Evolutionary conservation across 2,888 invertebrate species (phyloP), one percentile per base, ranked within the genome.

Genomic region (Orchestes rusci): DNA sequence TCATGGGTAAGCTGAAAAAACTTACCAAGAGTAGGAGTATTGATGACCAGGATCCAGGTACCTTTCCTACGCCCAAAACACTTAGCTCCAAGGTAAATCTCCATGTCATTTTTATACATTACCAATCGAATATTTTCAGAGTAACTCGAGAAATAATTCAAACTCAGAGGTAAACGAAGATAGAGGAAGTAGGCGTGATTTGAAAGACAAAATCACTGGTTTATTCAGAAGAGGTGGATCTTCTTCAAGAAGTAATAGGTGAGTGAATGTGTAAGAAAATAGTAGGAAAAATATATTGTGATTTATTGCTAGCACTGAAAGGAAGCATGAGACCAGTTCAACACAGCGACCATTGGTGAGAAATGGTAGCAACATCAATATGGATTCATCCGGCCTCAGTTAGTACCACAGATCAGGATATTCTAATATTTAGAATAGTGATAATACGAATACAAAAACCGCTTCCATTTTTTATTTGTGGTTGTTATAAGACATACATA

Each of bases 1-100:
- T 91, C 23, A 85, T 90, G 62, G 85, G 87, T 13, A 91, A 90
- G 70, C 67, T 92, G 53, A 84, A 86, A 59, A 84, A 87, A 62
- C 69, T 91, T 39, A 89, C 89, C 2, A 91, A 90, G 67, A 86
- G 89, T 2, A 79, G 84, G 35, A 87, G 86, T 53, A 80, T 86
- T 40, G 86, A 88, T 59, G 84, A 84, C 61, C 77, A 75, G 52
- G 68, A 68, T 58, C 61, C 63, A 5, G 66, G 61, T 17, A 62
- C 58, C 33, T 66, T 66, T 52, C 57, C 66, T 19, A 59, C 63
- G n/a, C 54, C 55, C 27, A 56, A 57, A 52, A 51, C 54, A 45
- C 69, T 76, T 19, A 15, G 19, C 30, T 28, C 46, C 37, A 43
- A 51, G 45, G 48, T 43, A 34, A 39, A 16, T 29, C n/a, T n/a